Evolutionary conservation across 1,140 invertebrate genomes (phyloP).

Genomic region (Magallana ariakensis): DNA sequence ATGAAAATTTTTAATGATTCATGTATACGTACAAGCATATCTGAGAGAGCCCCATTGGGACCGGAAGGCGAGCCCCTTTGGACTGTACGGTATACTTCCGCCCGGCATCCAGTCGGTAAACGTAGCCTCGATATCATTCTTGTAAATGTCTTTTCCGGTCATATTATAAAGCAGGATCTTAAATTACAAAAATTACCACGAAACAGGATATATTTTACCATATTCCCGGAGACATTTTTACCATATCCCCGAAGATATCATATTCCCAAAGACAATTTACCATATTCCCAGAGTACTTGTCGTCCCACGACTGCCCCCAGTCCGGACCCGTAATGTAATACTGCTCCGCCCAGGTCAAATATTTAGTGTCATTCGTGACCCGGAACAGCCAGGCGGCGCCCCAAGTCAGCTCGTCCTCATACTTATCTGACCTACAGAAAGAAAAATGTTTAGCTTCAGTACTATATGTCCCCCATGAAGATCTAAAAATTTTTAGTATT

Average conservation of each 20-base stretch:
- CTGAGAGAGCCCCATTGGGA: conserved; percentile 72
- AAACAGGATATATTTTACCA: too few species aligned
- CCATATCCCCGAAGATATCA: too few species aligned
- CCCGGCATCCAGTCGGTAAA: conserved; percentile 74
- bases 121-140: conserved; percentile 65
- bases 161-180: conserved; percentile 72
- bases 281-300: conserved; percentile 81
- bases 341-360: conserved; percentile 82
- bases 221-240: too few species aligned
- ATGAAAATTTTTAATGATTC: too few species aligned
- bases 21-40: conserved; percentile 66
- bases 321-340: conserved; percentile 59
- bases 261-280: conserved; percentile 18
- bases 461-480: too few species aligned
- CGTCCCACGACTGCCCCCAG: conserved; percentile 82
- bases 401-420: conserved; percentile 14
- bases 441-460: too few species aligned
- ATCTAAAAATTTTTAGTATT: too few species aligned
- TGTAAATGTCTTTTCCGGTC: conserved; percentile 68
- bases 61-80: conserved; percentile 71
- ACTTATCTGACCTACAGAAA: background rate
- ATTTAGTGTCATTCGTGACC: conserved; percentile 82
- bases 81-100: conserved; percentile 72
- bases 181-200: background rate
- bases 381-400: conserved; percentile 11